Evolutionary conservation across 2,797 vertebrate species (phyloP).

Genomic region (Capromys pilorides): DNA sequence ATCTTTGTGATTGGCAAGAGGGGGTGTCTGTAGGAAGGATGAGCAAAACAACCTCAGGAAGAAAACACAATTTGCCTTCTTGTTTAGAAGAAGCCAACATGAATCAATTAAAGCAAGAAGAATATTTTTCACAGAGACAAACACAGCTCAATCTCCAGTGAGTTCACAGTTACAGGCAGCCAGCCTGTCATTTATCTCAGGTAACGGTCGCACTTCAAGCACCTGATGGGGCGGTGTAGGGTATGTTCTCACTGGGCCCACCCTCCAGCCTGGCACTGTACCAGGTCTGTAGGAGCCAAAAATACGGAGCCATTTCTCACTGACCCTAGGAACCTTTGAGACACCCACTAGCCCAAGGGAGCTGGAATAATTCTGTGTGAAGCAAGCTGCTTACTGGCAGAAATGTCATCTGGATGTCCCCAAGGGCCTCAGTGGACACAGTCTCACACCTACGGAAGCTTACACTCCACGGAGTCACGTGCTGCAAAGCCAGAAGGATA

Average conservation of each 20-base stretch:
- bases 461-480: background rate
- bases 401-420: background rate
- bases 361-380: background rate
- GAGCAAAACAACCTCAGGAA: background rate
- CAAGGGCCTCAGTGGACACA: background rate
- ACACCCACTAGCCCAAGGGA: background rate
- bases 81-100: background rate
- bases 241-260: fast-evolving
- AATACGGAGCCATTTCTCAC: background rate
- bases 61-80: background rate
- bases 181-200: background rate
- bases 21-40: no score
- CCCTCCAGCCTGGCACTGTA: background rate
- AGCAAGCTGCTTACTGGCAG: background rate
- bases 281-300: background rate
- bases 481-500: background rate
- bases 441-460: background rate
- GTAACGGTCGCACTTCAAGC: background rate
- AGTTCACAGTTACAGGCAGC: background rate
- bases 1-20: background rate
- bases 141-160: background rate
- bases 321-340: background rate
- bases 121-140: constrained; percentile 1
- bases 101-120: background rate
- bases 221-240: background rate